Base-by-base conservation (phyloP, 1,140 invertebrate genomes). In the Heliothis subflexa region DNA sequence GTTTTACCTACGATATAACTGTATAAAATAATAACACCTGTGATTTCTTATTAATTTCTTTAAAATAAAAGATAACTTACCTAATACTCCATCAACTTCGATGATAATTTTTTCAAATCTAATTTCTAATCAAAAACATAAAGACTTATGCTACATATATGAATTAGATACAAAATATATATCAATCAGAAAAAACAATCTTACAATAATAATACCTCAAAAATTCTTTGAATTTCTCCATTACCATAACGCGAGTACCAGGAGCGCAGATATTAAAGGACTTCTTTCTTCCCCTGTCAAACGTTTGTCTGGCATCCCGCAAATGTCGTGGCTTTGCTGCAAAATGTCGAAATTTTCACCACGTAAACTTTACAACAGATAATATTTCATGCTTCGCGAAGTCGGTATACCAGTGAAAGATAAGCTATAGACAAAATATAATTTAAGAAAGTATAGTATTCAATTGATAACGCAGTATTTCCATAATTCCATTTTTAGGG, bases 321-420 rank as follows among this genome's bases (percentile, higher is more conserved):
- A 91, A 93, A 93, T 88, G 91, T 92, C 91, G 86, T 82, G 77
- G 83, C 76, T 78, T 80, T 85, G 81, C 84, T 86, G 70, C 80
- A 75, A 81, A 84, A 85, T 80, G 79, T 81, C 57, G 83, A 87
- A 87, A 87, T 89, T 85, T 86, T 73, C 81, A 79, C 81, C 52
- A 52, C 78, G 82, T 83, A 87, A 92, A 92, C 86, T 90, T 92
- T 86, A 66, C 50, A 81, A 80, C 85, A 68, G 86, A 81, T 91
- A 85, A 89, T 91, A 91, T 92, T 92, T 91, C 91, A 90, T 75
- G 78, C 79, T 81, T 62, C 66, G 61, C 86, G 78, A 86, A 87
- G 88, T 79, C 2, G 18, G 54, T 64, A 10, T 11, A 61, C 45
- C 25, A 62, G 45, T 49, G 45, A 0, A 9, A 40, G 33, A 16